A percentile compares a stretch with the other conserved stretches of the same genome.
Conservation (phyloP, 2,797 vertebrate species). For the Dryobates pubescens region DNA sequence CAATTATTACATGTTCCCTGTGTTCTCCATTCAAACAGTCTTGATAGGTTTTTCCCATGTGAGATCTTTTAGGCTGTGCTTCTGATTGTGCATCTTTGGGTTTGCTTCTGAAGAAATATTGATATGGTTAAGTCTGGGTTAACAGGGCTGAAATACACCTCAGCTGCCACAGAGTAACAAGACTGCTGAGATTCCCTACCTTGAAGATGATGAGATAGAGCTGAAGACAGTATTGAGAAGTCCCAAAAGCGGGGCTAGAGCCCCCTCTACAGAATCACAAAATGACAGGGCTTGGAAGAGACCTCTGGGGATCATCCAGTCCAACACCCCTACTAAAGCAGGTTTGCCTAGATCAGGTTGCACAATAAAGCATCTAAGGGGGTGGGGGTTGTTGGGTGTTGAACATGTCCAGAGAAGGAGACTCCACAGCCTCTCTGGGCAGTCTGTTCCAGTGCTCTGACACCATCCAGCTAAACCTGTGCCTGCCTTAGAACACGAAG, state of each 20-base stretch:
- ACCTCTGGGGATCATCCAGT: too few species aligned
- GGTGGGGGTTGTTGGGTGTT: too few species aligned
- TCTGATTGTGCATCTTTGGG: not conserved
- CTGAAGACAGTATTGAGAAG: not conserved
- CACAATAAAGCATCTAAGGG: too few species aligned
- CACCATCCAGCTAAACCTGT: constrained; percentile 16
- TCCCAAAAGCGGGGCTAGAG: constrained; percentile 47
- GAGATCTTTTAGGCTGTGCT: not conserved
- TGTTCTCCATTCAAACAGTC: not conserved
- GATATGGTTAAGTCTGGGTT: not conserved
- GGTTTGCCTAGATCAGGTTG: too few species aligned
- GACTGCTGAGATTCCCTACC: not conserved
- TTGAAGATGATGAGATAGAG: not conserved
- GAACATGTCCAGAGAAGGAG: too few species aligned
- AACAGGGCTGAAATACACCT: not conserved
- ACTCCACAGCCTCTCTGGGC: too few species aligned
- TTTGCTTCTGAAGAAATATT: not conserved
- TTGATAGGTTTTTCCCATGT: not conserved
- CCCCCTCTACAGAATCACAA: not conserved
- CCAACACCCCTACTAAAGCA: too few species aligned
- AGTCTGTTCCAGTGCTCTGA: too few species aligned
- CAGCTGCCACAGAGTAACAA: not conserved
- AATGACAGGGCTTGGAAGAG: too few species aligned
- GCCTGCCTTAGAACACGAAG: not conserved
- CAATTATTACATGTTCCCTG: not conserved